Evolutionary conservation across 1,140 invertebrate genomes (phyloP), one percentile per base, ranked within the genome.

Genomic region (Lethocerus indicus): DNA sequence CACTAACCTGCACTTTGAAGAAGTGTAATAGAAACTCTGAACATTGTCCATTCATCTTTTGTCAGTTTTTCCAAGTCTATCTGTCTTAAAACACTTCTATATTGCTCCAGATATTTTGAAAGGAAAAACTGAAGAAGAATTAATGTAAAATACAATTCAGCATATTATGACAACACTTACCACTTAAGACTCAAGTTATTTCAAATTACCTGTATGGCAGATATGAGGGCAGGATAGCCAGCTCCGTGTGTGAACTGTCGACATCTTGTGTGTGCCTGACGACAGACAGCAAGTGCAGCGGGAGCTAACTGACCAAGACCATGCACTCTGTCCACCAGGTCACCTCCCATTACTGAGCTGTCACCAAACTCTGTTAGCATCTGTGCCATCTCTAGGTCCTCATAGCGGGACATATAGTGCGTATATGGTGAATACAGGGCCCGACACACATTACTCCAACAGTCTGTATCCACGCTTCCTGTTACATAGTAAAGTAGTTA

Each of bases 11-110:
- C 72, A 54, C 71, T 76, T 59, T 85, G 79, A 60, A 83, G 68
- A 20, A 81, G 63, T 0, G 72, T 78, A 50, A 82, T 67, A 57
- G 76, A 79, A 52, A 78, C 73, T 60, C 81, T 79, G 52, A 82
- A 73, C 21, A 78, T 65, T 49, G 71, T 75, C 78, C 80, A 77
- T 61, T 81, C 75, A 59, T 83, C 72, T 37, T 73, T 70, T 49
- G 70, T 68, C 4, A 65, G 62, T 60, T 68, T 51, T 24, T 51
- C 39, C 16, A 47, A 20, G 18, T 53, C 55, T n/a, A 56, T 32
- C 36, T 56, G 52, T 18, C 47, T 29, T 21, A 56, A 37, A 12
- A 53, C 36, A 21, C 23, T 24, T 27, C 42, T 67, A 52, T 71
- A 81, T 52, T 72, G 72, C 50, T 79, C 74, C 32, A 75, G 58